Conservation (phyloP, 2,113 vertebrate genomes). For the Delphinapterus leucas region DNA sequence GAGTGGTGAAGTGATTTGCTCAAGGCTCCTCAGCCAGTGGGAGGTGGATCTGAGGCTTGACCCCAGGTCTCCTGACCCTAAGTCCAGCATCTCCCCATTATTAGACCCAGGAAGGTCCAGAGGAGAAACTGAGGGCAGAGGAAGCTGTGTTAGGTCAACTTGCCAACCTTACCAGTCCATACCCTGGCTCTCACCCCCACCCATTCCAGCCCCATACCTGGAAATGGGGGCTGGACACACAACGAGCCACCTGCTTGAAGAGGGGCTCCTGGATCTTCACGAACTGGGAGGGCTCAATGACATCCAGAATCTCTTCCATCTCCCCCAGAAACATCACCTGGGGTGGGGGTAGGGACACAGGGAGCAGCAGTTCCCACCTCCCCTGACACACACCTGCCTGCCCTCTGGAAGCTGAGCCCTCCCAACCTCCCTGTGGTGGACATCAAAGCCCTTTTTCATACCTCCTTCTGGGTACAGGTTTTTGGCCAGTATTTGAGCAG, state of each 20-base stretch:
- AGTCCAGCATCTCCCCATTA: neutral
- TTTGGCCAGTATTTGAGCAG: constrained; percentile 95
- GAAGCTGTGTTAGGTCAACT: neutral
- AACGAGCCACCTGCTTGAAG: constrained; percentile 92
- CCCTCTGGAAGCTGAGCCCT: neutral
- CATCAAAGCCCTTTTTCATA: constrained; percentile 59
- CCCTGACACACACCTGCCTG: neutral
- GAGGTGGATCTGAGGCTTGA: neutral
- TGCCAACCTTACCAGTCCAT: neutral
- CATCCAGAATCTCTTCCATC: constrained; percentile 94
- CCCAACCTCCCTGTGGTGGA: neutral
- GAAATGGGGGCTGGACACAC: constrained; percentile 95
- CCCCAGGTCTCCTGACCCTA: neutral
- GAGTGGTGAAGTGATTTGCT: neutral
- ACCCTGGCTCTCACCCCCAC: neutral
- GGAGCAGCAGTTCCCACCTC: neutral
- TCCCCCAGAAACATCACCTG: constrained; percentile 95
- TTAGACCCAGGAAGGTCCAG: neutral
- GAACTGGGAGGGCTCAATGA: constrained; percentile 94
- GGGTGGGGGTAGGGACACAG: neutral
- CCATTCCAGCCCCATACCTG: constrained; percentile 80
- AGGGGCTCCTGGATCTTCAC: constrained; percentile 93
- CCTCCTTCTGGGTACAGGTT: constrained; percentile 97
- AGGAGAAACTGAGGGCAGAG: neutral
- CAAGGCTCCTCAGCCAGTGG: neutral